Base-by-base conservation (phyloP, 2,888 invertebrate species). In the Spialia ferax region DNA sequence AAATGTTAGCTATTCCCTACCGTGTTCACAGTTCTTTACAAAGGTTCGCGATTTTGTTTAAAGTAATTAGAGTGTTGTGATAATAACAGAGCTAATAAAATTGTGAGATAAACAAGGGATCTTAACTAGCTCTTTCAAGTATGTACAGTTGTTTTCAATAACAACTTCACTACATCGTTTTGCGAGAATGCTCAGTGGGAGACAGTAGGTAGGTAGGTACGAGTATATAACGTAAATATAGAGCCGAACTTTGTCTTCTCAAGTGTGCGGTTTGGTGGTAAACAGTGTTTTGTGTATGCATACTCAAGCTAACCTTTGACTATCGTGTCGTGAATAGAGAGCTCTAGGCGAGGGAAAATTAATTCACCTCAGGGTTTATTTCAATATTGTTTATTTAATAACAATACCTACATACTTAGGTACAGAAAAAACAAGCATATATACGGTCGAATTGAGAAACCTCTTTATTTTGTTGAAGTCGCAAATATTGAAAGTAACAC, bases 241-340 rank as follows among this genome's bases (percentile, higher is more conserved):
- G 2, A 45, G 45, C 18, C 18, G 45, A 18, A 18, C 45, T 45
- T 45, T 45, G 45, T 45, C 45, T 45, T 45, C 45, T 45, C 45
- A 18, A 45, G 18, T 45, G 45, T 45, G 45, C 10, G 45, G 45
- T 45, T 45, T 42, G 45, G 5, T 45, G 45, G 45, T 45, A 45
- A 45, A 45, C 45, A 45, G 45, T 45, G 45, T 45, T 45, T 45
- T 45, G 45, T 45, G 18, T 45, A 45, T 45, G 45, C 45, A 45
- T 18, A 45, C 45, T 45, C 18, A 18, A 45, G 45, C 18, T 45
- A 45, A 45, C 45, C 45, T 45, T 45, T 45, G 45, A 45, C 18
- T 45, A 18, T 45, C 45, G 8, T 8, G 18, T 18, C 18, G 45
- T 45, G 18, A 45, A 45, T 45, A 45, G 45, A 45, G 45, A 18